Evolutionary conservation across 2,797 vertebrate species (phyloP), one percentile per base, ranked within the genome.

Genomic region (Cossypha dichroa): DNA sequence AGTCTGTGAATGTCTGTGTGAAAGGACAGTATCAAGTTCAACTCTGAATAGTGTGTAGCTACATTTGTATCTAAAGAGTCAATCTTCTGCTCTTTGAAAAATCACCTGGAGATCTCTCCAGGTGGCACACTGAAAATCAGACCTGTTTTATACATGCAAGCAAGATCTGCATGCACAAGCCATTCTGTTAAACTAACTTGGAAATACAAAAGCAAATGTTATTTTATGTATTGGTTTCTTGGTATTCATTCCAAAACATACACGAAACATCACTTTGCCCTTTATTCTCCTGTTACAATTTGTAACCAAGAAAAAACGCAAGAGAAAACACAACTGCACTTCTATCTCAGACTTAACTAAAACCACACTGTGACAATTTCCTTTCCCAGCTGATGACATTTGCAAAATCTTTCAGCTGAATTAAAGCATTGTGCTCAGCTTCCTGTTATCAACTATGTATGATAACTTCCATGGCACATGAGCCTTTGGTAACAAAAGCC

Each of bases 381-480:
- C 94, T 95, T 77, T 94, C 92, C 67, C 87, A 96, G 22, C 69
- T 94, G 96, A 96, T 96, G 96, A 96, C 95, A 95, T 96, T 88
- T 96, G 95, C 95, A 94, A 93, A 96, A 96, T 94, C 95, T 91
- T 81, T 69, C 79, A 95, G 82, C 93, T 93, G 94, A 95, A 96
- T 96, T 95, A 94, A 96, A 94, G 89, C 94, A 96, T 95, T 94
- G 95, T 97, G 75, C 89, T 96, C 66, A 84, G 96, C 95, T 96
- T 96, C 96, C 96, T 96, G 94, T 93, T 97, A 96, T 86, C 94
- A 94, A 55, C 73, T 66, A 52, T 3, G 81, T 92, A 88, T 91
- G 96, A 94, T 94, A 97, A 95, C 95, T 95, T 93, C 8, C 95
- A 88, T 52, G 85, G 92, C 93, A 88, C 91, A 94, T 40, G 91